Percentiles rank a stretch among this genome's conserved stretches.
phyloP scores from a whole-genome alignment of 37 sponge, comb jelly and placozoan genomes.

The Geodia barretti region DNA sequence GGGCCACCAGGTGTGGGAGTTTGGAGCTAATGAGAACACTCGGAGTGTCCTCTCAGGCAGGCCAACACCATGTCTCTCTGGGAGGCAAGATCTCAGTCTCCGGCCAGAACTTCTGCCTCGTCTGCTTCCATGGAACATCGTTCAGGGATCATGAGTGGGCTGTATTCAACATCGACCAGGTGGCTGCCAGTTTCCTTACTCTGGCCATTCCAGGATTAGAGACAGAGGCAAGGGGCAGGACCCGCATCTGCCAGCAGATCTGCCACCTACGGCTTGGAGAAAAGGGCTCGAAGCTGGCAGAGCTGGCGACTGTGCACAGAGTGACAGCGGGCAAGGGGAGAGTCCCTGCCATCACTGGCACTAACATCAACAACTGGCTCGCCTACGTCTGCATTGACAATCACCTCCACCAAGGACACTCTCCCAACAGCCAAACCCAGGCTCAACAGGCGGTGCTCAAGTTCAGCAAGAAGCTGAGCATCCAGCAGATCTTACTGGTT shows the following conservation, averaged over 20 bases:
- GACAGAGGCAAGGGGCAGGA: not conserved
- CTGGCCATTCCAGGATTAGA: conserved; percentile 75
- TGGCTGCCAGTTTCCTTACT: conserved; percentile 69
- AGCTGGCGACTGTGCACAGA: conserved; percentile 61
- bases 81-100: conserved; percentile 65
- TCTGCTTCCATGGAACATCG: conserved; percentile 61
- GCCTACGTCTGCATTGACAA: conserved; percentile 66
- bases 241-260: conserved; percentile 64
- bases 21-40: conserved; percentile 57
- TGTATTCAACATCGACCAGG: conserved; percentile 57
- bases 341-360: conserved; percentile 34
- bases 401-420: conserved; percentile 27
- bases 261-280: conserved; percentile 33
- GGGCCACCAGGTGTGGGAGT: conserved; percentile 17
- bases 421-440: not conserved
- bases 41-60: conserved; percentile 31
- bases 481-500: conserved; percentile 64
- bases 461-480: conserved; percentile 29
- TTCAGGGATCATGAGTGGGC: conserved; percentile 84
- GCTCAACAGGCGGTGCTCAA: conserved; percentile 23
- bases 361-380: conserved; percentile 62
- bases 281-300: not conserved
- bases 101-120: conserved; percentile 72
- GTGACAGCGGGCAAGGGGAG: conserved; percentile 47
- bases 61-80: conserved; percentile 49